These are phyloP conservation scores for Micromys minutus DNA, from an alignment of 2,113 vertebrate species.

Conservation along the genomic window DNA sequence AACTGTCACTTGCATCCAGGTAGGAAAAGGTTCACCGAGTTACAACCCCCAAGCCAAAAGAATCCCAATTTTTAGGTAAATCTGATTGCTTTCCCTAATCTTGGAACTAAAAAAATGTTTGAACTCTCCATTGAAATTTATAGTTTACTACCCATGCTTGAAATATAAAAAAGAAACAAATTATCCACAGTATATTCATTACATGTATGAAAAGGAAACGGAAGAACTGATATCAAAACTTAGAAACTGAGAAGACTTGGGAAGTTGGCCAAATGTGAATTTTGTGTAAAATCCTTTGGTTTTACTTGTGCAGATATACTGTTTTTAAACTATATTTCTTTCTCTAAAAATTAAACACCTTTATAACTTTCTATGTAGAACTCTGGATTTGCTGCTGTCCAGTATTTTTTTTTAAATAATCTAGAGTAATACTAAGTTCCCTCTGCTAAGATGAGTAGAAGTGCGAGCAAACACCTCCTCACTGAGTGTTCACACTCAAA, in stretches of 20 bases:
- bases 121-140: slow-evolving; percentile 31
- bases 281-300: slow-evolving; percentile 39
- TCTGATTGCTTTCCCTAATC: slow-evolving; percentile 30
- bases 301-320: background rate
- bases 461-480: slow-evolving; percentile 7
- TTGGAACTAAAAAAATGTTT: slow-evolving; percentile 55
- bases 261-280: background rate
- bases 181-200: background rate
- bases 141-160: background rate
- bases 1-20: background rate
- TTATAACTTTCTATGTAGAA: slow-evolving; percentile 33
- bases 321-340: slow-evolving; percentile 38
- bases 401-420: background rate
- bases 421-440: slow-evolving; percentile 31
- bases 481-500: slow-evolving; percentile 27
- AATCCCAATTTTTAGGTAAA: slow-evolving; percentile 33
- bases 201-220: slow-evolving; percentile 1
- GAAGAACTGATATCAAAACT: slow-evolving; percentile 15
- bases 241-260: slow-evolving; percentile 3
- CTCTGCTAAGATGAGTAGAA: slow-evolving; percentile 42
- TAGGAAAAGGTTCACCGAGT: background rate
- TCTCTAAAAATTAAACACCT: slow-evolving; percentile 1
- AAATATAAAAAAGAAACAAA: slow-evolving; percentile 45
- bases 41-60: background rate
- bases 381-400: background rate